A percentile compares a stretch with the other conserved stretches of the same genome.
These are phyloP conservation scores for Drosophila monieri DNA, from an alignment of 2,888 invertebrate genomes.

Conservation along the genomic window DNA sequence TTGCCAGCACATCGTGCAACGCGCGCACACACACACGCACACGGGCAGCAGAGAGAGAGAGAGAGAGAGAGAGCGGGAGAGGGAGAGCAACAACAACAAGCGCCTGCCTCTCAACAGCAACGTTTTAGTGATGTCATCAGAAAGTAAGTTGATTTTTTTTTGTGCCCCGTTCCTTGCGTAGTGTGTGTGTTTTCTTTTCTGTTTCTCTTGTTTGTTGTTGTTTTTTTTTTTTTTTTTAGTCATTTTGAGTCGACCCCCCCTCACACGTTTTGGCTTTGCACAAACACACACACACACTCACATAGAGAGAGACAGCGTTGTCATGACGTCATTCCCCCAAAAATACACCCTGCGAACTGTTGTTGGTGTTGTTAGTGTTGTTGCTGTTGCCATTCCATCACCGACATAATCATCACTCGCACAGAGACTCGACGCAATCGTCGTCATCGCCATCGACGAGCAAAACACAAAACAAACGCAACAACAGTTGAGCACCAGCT, in stretches of 20 bases:
- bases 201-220: not conserved
- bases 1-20: constrained; percentile 77
- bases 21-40: constrained; percentile 45
- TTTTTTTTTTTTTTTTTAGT: constrained; percentile 27
- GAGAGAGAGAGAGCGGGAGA: constrained; percentile 41
- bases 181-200: constrained; percentile 16
- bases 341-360: constrained; percentile 65
- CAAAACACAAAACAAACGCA: constrained; percentile 63
- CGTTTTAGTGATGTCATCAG: constrained; percentile 80
- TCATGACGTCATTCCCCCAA: constrained; percentile 81
- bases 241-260: constrained; percentile 1
- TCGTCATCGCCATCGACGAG: constrained; percentile 53
- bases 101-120: constrained; percentile 55
- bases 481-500: constrained; percentile 60
- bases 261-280: constrained; percentile 44
- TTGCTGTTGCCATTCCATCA: constrained; percentile 37
- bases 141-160: constrained; percentile 70
- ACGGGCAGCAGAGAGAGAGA: not conserved
- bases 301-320: constrained; percentile 49
- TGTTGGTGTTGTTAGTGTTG: constrained; percentile 20
- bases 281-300: constrained; percentile 17
- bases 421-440: constrained; percentile 14
- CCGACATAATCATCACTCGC: constrained; percentile 40
- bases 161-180: constrained; percentile 9
- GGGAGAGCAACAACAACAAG: constrained; percentile 53